These are phyloP conservation scores for Microcebus ravelobensis DNA, from an alignment of 2,113 vertebrate genomes.

Conservation along the genomic window DNA sequence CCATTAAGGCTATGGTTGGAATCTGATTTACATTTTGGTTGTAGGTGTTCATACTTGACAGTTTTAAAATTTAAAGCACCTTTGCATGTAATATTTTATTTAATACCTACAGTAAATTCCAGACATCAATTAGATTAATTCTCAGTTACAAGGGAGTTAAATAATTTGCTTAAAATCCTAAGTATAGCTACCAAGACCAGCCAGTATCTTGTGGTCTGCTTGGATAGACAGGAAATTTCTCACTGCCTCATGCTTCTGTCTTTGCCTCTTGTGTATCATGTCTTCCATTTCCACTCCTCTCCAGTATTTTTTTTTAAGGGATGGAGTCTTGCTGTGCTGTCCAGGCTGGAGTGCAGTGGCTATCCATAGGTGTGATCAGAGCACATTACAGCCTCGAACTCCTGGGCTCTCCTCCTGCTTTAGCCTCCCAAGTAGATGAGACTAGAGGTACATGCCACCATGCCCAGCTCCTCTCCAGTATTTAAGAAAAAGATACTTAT, in stretches of 20 bases:
- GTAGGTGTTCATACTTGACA: neutral
- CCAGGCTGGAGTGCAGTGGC: neutral
- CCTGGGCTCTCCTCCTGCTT: neutral
- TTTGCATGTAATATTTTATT: neutral
- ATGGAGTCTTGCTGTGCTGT: neutral
- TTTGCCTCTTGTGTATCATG: neutral
- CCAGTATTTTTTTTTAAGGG: neutral
- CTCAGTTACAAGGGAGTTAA: neutral
- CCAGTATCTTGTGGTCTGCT: neutral
- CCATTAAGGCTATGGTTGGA: neutral
- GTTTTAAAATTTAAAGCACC: neutral
- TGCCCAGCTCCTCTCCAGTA: neutral
- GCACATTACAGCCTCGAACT: neutral
- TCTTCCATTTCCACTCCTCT: neutral
- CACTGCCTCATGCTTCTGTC: neutral
- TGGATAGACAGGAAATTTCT: neutral
- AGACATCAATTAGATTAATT: neutral
- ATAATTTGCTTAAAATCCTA: neutral
- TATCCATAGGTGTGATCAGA: neutral
- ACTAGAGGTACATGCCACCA: too few relatives aligned
- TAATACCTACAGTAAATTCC: neutral
- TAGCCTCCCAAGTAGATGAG: neutral
- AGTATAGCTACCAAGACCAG: neutral
- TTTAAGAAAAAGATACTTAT: neutral
- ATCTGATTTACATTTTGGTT: neutral